Base-by-base conservation (phyloP, 2,888 invertebrate species). In the Myopa testacea region DNA sequence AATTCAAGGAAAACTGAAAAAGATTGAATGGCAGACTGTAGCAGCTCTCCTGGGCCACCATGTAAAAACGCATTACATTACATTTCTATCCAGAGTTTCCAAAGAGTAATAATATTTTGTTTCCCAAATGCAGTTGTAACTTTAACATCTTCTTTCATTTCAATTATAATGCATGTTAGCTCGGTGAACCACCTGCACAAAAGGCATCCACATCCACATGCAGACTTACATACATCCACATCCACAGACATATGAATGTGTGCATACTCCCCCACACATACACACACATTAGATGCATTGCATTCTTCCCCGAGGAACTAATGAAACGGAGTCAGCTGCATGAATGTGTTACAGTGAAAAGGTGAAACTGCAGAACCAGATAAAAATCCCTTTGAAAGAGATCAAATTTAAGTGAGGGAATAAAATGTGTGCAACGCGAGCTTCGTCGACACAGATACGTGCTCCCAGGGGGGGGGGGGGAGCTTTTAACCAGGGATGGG, bases 331-430 rank as follows among this genome's bases (percentile, higher is more conserved):
- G 7, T n/a, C 16, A 63, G 67, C 38, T 38, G 50, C 70, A 34
- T 70, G 70, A n/a, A 70, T 26, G 70, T 69, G 50, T 5, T 19
- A 45, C 40, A 16, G 14, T 16, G 14, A 37, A 16, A 40, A n/a
- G 40, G 67, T 67, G 19, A 6, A 67, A 6, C 38, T 67, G 40
- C 12, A 40, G 38, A 67, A 67, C n/a, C 7, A 67, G n/a, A 67
- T 67, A 67, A 67, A 40, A 40, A 14, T 67, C 40, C 40, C 67
- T 67, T 67, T 67, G 67, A 67, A 67, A 67, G 14, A 40, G 67
- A n/a, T 14, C n/a, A 67, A 67, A 67, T 67, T 67, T 40, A 40
- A n/a, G 40, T 40, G 40, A 63, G 34, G 10, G 63, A 1, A 63
- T 63, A 34, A 37, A 37, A 34, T 14, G 34, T 37, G 16, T 12